Evolutionary conservation across 2,113 vertebrate genomes (phyloP).

Genomic region (Alexandromys fortis): DNA sequence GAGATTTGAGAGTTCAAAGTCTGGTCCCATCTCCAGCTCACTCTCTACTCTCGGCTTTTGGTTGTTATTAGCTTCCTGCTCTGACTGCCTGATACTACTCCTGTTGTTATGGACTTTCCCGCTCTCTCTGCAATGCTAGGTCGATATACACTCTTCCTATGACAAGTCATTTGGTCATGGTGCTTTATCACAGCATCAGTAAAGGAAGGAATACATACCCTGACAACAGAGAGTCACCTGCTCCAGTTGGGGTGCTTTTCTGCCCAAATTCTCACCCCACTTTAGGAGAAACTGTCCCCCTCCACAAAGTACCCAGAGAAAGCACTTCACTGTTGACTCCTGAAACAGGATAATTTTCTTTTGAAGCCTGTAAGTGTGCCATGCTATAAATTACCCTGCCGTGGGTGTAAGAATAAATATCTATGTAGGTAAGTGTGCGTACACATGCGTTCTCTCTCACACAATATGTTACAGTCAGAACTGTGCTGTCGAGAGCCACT

Average conservation of each 20-base stretch:
- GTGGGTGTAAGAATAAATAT: conserved; percentile 58
- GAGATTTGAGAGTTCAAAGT: background rate
- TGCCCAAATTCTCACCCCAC: background rate
- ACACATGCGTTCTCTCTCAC: background rate
- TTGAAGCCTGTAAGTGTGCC: conserved; percentile 45
- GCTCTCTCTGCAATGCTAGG: background rate
- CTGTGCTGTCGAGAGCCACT: conserved; percentile 47
- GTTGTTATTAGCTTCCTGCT: background rate
- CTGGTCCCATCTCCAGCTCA: background rate
- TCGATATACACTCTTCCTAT: background rate
- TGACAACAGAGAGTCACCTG: background rate
- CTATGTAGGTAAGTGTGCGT: conserved; percentile 14
- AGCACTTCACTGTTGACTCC: background rate
- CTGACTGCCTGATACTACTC: background rate
- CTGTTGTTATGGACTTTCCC: too few relatives aligned
- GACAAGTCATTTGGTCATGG: too few relatives aligned
- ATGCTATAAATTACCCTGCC: conserved; percentile 67
- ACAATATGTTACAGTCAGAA: conserved; percentile 57
- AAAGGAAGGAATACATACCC: background rate
- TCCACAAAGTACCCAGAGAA: background rate
- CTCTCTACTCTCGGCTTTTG: background rate
- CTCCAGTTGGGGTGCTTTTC: background rate
- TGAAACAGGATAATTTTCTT: background rate
- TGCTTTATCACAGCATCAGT: background rate
- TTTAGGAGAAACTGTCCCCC: background rate